A percentile compares a stretch with the other conserved stretches of the same genome.
Conservation (phyloP, 92 coral and sea anemone species). For the Bergia sp. region DNA sequence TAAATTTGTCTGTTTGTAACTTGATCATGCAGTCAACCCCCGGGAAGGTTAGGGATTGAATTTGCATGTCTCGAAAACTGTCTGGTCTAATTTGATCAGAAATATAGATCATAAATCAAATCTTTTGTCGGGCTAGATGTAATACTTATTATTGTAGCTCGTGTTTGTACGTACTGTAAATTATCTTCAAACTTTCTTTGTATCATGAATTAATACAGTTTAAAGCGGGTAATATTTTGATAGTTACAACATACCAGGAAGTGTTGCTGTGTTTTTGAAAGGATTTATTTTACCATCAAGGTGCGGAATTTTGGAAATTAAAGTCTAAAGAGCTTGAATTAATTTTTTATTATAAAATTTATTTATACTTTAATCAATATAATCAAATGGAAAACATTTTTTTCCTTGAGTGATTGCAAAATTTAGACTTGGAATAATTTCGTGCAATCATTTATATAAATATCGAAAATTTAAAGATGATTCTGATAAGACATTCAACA, state of each 20-base stretch:
- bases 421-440: background rate
- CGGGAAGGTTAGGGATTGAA: background rate
- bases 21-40: background rate
- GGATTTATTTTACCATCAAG: background rate
- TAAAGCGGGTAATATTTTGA: background rate
- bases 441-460: no score
- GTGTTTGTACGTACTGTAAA: no score
- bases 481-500: no score
- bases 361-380: background rate
- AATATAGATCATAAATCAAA: background rate
- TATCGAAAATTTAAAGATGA: no score
- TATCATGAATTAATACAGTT: background rate
- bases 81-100: background rate
- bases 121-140: no score
- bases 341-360: no score
- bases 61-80: slow-evolving; percentile 1
- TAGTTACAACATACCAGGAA: background rate
- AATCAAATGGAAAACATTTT: no score
- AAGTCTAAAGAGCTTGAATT: background rate
- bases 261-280: background rate
- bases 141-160: background rate
- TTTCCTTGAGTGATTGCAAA: background rate
- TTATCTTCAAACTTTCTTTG: background rate
- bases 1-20: background rate
- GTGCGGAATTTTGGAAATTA: background rate